phyloP scores from a whole-genome alignment of 2,888 invertebrate genomes.

The Pterostichus niger region DNA sequence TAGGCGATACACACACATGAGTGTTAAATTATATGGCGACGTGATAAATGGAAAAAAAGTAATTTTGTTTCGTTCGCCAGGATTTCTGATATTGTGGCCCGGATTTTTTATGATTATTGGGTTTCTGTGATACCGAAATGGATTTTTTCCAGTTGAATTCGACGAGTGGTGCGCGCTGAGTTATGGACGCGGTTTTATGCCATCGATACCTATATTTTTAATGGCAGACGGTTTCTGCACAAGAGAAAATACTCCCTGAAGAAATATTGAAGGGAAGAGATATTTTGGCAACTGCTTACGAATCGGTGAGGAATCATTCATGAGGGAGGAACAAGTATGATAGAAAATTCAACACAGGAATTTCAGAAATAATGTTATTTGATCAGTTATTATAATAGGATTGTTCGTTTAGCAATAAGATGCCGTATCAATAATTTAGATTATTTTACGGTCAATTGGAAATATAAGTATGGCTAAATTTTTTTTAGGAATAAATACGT shows the following conservation, averaged over 20 bases:
- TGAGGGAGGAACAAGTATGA: constrained; percentile 27
- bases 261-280: constrained; percentile 37
- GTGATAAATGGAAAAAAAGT: constrained; percentile 67
- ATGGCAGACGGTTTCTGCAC: constrained; percentile 43
- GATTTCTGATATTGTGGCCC: constrained; percentile 63
- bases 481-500: no score
- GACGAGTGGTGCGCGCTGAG: constrained; percentile 49
- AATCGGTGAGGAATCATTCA: constrained; percentile 14
- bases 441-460: no score
- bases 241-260: constrained; percentile 37
- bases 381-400: no score
- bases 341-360: background rate
- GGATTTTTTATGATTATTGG: constrained; percentile 67
- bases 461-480: no score
- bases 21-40: constrained; percentile 65
- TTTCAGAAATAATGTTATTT: background rate
- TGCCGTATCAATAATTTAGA: no score
- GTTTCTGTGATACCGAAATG: constrained; percentile 64
- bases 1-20: constrained; percentile 28
- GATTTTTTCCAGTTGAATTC: constrained; percentile 64
- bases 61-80: constrained; percentile 64
- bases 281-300: constrained; percentile 16
- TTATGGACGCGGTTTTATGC: constrained; percentile 63
- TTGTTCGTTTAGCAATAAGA: no score
- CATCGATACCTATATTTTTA: constrained; percentile 64